A percentile compares a stretch with the other conserved stretches of the same genome.
Conservation (phyloP, 2,113 vertebrate species). For the Isichthys henryi region DNA sequence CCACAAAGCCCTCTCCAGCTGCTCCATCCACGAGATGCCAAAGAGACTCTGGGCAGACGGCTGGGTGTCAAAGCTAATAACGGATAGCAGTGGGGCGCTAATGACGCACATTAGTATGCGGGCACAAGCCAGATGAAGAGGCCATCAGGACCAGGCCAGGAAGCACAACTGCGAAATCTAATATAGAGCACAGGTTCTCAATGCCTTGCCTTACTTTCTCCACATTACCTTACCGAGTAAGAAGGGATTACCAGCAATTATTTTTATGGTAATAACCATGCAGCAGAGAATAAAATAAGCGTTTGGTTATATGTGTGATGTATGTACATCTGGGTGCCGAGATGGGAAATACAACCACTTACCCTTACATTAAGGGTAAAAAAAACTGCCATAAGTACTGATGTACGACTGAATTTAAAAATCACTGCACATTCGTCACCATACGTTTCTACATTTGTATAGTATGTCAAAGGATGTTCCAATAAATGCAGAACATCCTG, state of each 20-base stretch:
- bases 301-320: not conserved
- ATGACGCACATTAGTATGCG: constrained; percentile 40
- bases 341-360: not conserved
- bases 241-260: not conserved
- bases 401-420: not conserved
- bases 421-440: not conserved
- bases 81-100: constrained; percentile 29
- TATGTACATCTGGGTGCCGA: not conserved
- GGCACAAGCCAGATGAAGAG: constrained; percentile 16
- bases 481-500: not conserved
- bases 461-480: not conserved
- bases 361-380: not conserved
- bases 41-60: not conserved
- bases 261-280: not conserved
- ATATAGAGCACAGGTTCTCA: not conserved
- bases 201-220: not conserved
- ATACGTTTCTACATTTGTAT: not conserved
- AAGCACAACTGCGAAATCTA: not conserved
- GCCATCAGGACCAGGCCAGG: not conserved
- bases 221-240: not conserved
- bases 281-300: not conserved
- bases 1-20: not conserved
- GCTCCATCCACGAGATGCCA: not conserved
- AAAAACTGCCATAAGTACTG: not conserved
- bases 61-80: constrained; percentile 28